These are phyloP conservation scores for Centropus unirufus DNA, from an alignment of 2,113 vertebrate genomes.

Conservation along the genomic window DNA sequence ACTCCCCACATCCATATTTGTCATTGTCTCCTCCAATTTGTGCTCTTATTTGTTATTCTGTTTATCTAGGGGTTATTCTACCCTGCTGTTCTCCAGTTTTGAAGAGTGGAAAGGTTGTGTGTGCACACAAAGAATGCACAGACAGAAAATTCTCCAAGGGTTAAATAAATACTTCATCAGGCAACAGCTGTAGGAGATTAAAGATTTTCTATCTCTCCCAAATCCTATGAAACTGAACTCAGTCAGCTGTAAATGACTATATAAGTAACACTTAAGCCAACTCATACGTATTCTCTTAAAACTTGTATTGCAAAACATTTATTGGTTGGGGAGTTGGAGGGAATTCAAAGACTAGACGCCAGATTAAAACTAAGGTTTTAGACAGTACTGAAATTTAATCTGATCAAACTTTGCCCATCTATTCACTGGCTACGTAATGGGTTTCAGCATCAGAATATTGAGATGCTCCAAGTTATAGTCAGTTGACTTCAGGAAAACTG, in stretches of 20 bases:
- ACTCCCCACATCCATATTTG: not conserved
- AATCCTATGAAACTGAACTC: conserved; percentile 38
- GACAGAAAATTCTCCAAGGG: conserved; percentile 21
- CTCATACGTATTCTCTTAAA: not conserved
- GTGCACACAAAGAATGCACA: not conserved
- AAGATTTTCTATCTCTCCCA: conserved; percentile 18
- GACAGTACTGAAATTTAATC: not conserved
- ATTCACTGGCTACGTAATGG: not conserved
- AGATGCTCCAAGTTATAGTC: not conserved
- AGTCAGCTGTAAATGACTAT: conserved; percentile 28
- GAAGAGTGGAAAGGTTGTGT: not conserved
- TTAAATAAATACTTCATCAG: conserved; percentile 42
- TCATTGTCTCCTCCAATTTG: not conserved
- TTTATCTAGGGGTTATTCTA: not conserved
- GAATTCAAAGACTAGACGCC: conserved; percentile 32
- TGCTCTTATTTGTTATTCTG: not conserved
- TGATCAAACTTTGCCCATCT: not conserved
- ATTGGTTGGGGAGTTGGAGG: not conserved
- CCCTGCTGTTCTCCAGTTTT: not conserved
- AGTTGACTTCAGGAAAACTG: not conserved
- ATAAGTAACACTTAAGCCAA: conserved; percentile 38
- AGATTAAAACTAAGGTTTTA: conserved; percentile 46
- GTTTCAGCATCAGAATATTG: conserved; percentile 5
- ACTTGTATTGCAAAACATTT: conserved; percentile 24
- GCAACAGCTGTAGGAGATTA: conserved; percentile 1